Base-by-base conservation (phyloP, 2,113 vertebrate species). In the Eurypyga helias region DNA sequence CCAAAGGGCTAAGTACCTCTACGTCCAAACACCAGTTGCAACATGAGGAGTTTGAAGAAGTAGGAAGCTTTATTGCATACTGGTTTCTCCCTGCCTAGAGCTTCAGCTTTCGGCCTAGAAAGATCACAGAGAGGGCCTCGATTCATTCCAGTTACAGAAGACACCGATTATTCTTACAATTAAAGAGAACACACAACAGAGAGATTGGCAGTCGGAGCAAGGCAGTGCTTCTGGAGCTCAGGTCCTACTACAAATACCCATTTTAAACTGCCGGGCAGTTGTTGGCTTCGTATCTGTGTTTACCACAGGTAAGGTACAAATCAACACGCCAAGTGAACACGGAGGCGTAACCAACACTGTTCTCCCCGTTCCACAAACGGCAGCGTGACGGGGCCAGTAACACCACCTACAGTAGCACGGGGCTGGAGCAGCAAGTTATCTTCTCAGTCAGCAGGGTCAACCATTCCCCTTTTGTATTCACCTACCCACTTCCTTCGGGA, bases 1-100 rank as follows among this genome's bases (percentile, higher is more conserved):
- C 18, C 3, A n/a, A 12, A 54, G n/a, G 45, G 52, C 55, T 19
- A n/a, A 66, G 14, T 12, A 46, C 24, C 34, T 14, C 20, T 14
- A 10, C 4, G 60, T 25, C 58, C 13, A 10, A 92, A 55, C 29
- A 92, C 3, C 18, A 75, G 9, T 48, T 71, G 43, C 61, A 82
- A 79, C 46, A 72, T 49, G 33, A 31, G 23, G 52, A 45, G 41
- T 69, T 87, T 58, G 91, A 94, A 97, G 82, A 64, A 89, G 78
- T 88, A 97, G 61, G 95, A 95, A 96, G 91, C 65, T 98, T 97
- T 97, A 97, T 97, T 97, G 93, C 92, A 93, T 89, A 78, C 48
- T 19, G 83, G 94, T 89, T 89, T 81, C 79, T 82, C 84, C 70
- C 86, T 83, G 93, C 71, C 89, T 77, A 75, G 57, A 87, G 61